phyloP scores from a whole-genome alignment of 2,113 vertebrate species.

The Myotis yumanensis region DNA sequence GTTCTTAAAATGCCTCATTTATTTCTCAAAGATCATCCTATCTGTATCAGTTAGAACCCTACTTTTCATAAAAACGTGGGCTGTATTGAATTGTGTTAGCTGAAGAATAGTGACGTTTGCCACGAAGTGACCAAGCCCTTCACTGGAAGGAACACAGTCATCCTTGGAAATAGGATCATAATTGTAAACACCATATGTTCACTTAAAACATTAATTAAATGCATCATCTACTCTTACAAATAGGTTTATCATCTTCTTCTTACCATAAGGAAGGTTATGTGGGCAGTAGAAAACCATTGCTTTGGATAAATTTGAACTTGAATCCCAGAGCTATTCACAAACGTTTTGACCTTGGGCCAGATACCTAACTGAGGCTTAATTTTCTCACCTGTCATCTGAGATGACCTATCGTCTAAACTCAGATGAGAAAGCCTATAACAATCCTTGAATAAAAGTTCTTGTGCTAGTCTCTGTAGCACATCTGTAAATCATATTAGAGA shows the following conservation, averaged over 20 bases:
- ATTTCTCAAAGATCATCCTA: background rate
- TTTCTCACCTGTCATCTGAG: background rate
- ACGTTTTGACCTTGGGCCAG: background rate
- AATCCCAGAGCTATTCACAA: background rate
- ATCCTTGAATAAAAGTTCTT: background rate
- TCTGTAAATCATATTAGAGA: background rate
- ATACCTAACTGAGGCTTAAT: background rate
- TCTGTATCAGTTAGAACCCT: background rate
- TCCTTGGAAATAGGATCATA: background rate
- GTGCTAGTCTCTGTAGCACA: background rate
- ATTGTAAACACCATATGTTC: background rate
- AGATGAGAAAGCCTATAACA: background rate
- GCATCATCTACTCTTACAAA: background rate
- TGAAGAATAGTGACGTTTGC: background rate
- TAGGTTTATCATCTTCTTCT: background rate
- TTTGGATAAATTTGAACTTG: background rate
- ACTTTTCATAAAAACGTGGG: background rate
- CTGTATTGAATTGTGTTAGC: background rate
- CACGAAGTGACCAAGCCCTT: background rate
- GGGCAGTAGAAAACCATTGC: background rate
- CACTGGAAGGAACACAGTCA: background rate
- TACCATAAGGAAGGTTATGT: background rate
- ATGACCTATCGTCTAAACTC: background rate
- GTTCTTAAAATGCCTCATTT: background rate
- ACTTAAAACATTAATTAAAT: conserved; percentile 28